A percentile compares a stretch with the other conserved stretches of the same genome.
These are phyloP conservation scores for Steinernema khuongi DNA, from an alignment of 1,140 invertebrate genomes.

Conservation along the genomic window DNA sequence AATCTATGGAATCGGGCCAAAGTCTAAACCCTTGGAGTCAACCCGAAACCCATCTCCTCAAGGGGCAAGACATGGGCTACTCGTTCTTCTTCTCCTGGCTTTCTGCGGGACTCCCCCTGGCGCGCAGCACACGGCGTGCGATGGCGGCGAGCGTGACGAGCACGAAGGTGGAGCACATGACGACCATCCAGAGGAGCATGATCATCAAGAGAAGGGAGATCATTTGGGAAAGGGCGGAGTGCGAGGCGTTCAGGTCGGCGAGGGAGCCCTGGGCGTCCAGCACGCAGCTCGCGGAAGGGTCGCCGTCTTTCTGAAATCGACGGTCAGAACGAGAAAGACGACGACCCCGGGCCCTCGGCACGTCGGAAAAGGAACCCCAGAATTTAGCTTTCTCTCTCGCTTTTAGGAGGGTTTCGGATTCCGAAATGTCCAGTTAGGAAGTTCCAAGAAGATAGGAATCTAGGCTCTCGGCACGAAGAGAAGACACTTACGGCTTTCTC, in stretches of 20 bases:
- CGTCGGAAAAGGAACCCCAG: slow-evolving; percentile 9
- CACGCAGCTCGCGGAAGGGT: slow-evolving; percentile 22
- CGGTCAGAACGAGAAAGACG: not conserved
- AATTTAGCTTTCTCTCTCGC: not conserved
- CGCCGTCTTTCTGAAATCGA: slow-evolving; percentile 11
- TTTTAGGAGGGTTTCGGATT: not conserved
- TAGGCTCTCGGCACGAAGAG: not conserved
- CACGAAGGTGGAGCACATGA: slow-evolving; percentile 20
- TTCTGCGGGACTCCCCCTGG: not conserved
- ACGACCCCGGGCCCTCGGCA: no score
- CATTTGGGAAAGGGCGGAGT: slow-evolving; percentile 25
- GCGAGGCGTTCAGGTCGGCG: not conserved
- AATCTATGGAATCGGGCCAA: no score
- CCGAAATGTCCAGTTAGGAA: not conserved
- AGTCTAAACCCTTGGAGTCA: slow-evolving; percentile 71
- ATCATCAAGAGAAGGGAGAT: slow-evolving; percentile 20
- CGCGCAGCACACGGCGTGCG: not conserved
- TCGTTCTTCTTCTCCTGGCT: slow-evolving; percentile 21
- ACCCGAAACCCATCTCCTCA: slow-evolving; percentile 66
- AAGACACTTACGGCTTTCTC: slow-evolving; percentile 60
- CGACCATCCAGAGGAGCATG: slow-evolving; percentile 23
- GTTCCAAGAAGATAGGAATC: not conserved
- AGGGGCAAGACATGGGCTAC: not conserved
- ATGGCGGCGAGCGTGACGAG: slow-evolving; percentile 13
- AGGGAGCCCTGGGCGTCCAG: slow-evolving; percentile 6